These are phyloP conservation scores for Phylloscopus collybita DNA, from an alignment of 2,797 vertebrate genomes.

Conservation along the genomic window DNA sequence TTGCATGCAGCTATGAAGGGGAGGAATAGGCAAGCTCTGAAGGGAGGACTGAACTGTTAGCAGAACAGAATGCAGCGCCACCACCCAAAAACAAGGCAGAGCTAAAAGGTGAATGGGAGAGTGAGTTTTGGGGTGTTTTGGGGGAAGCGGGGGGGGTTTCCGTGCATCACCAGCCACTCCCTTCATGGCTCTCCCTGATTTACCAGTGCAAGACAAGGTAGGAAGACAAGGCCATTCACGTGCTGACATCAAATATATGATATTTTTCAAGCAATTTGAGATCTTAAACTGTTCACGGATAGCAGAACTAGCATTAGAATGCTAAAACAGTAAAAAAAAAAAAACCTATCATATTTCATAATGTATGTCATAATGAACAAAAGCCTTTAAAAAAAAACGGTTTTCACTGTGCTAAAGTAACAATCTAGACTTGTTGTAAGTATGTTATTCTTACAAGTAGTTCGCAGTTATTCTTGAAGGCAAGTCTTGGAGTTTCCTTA, in stretches of 20 bases:
- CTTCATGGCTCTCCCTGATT: constrained; percentile 37
- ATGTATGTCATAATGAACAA: constrained; percentile 82
- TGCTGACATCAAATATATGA: constrained; percentile 76
- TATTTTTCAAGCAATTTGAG: constrained; percentile 75
- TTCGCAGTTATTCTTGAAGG: constrained; percentile 99
- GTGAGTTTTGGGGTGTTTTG: not conserved
- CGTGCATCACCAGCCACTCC: constrained; percentile 52
- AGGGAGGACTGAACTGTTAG: constrained; percentile 53
- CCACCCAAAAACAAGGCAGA: constrained; percentile 15
- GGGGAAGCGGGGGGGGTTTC: not conserved
- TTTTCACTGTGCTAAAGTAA: constrained; percentile 87
- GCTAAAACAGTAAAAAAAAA: constrained; percentile 69
- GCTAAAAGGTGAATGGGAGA: constrained; percentile 30
- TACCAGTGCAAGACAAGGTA: constrained; percentile 44
- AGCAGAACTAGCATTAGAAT: constrained; percentile 79
- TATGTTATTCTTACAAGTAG: constrained; percentile 99
- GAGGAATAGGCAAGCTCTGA: constrained; percentile 60
- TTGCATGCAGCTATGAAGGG: constrained; percentile 62
- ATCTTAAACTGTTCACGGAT: constrained; percentile 77
- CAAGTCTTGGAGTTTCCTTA: constrained; percentile 99
- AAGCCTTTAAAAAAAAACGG: constrained; percentile 70
- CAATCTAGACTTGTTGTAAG: constrained; percentile 91
- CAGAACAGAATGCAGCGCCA: constrained; percentile 1
- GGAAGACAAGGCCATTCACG: constrained; percentile 72
- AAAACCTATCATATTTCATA: constrained; percentile 76